Percentiles rank a stretch among this genome's conserved stretches.
Conservation (phyloP, 1,140 invertebrate genomes). For the Teleogryllus occipitalis region DNA sequence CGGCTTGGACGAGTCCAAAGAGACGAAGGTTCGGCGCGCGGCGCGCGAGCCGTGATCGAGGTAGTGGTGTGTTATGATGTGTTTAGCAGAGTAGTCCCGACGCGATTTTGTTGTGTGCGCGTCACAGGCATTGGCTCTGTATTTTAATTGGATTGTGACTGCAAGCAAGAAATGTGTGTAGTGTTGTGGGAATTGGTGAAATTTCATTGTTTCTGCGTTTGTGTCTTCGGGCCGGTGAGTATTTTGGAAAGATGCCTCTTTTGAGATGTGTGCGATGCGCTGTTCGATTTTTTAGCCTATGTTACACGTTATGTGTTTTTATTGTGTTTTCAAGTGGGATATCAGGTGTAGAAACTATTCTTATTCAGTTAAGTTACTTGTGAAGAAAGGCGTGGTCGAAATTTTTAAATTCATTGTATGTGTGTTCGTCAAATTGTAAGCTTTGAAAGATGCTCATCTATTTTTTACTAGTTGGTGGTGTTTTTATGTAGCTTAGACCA, state of each 20-base stretch:
- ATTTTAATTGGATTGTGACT: neutral
- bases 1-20: neutral
- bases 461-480: too few species aligned
- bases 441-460: too few species aligned
- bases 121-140: neutral
- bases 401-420: too few species aligned
- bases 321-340: too few species aligned
- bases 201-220: neutral
- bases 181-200: neutral
- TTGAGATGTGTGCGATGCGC: neutral
- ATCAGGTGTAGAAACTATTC: too few species aligned
- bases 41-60: neutral
- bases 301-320: too few species aligned
- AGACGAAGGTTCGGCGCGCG: neutral
- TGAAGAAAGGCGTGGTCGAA: too few species aligned
- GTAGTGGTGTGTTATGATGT: neutral
- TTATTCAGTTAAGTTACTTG: too few species aligned
- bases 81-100: neutral
- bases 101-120: neutral
- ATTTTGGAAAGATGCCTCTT: neutral
- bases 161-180: neutral
- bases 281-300: too few species aligned
- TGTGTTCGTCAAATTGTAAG: too few species aligned
- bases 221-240: neutral
- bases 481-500: too few species aligned